These are phyloP conservation scores for Agapornis canus DNA, from an alignment of 2,797 vertebrate genomes.

Conservation along the genomic window DNA sequence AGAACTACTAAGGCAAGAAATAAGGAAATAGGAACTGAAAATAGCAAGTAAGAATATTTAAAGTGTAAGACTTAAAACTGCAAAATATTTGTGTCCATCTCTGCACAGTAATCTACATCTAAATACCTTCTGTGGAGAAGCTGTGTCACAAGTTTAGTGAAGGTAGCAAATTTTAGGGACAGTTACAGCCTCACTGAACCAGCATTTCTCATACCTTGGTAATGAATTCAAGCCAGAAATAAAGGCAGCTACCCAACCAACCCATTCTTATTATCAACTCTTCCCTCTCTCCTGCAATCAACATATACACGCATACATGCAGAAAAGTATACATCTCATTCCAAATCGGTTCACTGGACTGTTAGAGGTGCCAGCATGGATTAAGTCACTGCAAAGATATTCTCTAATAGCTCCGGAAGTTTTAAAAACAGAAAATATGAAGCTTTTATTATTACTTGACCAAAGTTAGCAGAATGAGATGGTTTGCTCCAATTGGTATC, in stretches of 20 bases:
- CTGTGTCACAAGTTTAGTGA: not conserved
- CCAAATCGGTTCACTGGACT: not conserved
- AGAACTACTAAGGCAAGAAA: not conserved
- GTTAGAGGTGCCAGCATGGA: not conserved
- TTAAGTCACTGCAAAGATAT: not conserved
- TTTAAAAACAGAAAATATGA: not conserved
- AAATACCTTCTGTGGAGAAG: not conserved
- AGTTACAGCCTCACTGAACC: not conserved
- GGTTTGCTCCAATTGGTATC: slow-evolving; percentile 1
- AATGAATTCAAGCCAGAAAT: not conserved
- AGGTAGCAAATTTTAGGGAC: not conserved
- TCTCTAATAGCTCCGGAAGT: not conserved
- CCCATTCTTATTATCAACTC: not conserved
- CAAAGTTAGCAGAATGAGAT: slow-evolving; percentile 29
- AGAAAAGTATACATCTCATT: not conserved
- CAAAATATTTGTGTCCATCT: not conserved
- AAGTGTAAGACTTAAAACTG: not conserved
- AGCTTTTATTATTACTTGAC: not conserved
- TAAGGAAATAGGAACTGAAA: not conserved
- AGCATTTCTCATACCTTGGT: not conserved
- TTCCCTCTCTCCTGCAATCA: not conserved
- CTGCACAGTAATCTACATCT: not conserved
- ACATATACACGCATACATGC: accelerated
- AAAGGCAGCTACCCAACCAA: not conserved
- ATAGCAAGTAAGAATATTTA: not conserved